phyloP scores from a whole-genome alignment of 53 echinoderm and acorn worm genomes.

The Glandiceps talaboti region DNA sequence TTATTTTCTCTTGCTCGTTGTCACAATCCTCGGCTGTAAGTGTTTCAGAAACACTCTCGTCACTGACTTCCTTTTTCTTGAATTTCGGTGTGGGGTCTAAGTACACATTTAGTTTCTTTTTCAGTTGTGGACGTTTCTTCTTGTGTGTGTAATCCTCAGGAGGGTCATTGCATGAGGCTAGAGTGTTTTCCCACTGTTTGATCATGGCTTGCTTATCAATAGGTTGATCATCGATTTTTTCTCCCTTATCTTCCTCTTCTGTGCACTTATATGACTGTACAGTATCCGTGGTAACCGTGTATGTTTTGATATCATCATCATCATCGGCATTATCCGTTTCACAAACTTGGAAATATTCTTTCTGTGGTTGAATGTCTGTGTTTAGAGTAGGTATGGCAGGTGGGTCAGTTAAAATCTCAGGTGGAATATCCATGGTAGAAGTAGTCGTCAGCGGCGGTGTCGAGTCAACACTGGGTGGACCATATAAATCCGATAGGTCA shows the following conservation, averaged over 20 bases:
- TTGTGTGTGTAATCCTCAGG: neutral
- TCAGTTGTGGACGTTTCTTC: neutral
- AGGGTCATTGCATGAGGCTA: neutral
- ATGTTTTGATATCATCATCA: neutral
- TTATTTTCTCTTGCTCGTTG: too few species aligned
- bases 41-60: neutral
- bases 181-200: neutral
- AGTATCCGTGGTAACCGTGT: neutral
- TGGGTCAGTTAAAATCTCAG: too few species aligned
- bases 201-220: neutral
- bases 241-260: neutral
- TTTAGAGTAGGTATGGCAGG: neutral
- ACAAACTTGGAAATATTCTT: neutral
- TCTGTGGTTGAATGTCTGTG: neutral
- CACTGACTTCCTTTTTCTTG: neutral
- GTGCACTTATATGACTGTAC: neutral
- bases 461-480: too few species aligned
- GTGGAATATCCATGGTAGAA: too few species aligned
- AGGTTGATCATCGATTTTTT: neutral
- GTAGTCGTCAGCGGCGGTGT: too few species aligned
- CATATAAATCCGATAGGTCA: too few species aligned
- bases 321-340: neutral
- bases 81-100: neutral
- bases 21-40: neutral
- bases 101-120: neutral